Evolutionary conservation across 2,888 invertebrate genomes (phyloP).

Genomic region (Chymomyza procnemis): DNA sequence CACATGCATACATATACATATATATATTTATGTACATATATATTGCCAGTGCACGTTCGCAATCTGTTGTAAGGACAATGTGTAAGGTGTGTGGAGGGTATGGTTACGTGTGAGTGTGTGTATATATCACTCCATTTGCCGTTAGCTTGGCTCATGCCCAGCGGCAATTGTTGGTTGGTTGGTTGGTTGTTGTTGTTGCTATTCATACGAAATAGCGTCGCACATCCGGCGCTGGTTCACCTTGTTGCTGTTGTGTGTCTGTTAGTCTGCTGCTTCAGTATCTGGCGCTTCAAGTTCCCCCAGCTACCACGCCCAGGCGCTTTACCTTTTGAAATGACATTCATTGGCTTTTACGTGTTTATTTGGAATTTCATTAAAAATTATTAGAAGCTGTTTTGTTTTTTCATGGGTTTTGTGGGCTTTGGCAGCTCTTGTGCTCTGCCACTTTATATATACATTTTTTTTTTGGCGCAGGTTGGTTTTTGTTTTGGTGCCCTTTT

Average conservation of each 20-base stretch:
- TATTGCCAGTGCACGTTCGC: conserved; percentile 4
- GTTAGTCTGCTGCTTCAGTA: neutral
- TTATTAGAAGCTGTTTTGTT: conserved; percentile 72
- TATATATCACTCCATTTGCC: conserved; percentile 64
- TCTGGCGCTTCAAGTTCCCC: neutral
- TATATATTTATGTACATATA: neutral
- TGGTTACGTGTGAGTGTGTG: neutral
- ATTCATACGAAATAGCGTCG: conserved; percentile 61
- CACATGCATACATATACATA: neutral
- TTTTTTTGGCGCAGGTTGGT: neutral
- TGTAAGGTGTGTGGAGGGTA: neutral
- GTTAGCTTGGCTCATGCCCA: conserved; percentile 51
- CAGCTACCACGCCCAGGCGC: conserved; percentile 48
- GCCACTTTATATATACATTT: too few species aligned
- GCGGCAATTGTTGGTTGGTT: conserved; percentile 62
- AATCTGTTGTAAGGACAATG: neutral
- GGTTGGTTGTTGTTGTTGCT: conserved; percentile 33
- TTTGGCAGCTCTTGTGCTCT: conserved; percentile 31
- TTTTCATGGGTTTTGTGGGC: conserved; percentile 59
- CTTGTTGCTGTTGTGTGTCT: conserved; percentile 48
- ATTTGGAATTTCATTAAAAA: conserved; percentile 73
- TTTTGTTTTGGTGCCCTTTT: conserved; percentile 24
- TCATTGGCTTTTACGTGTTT: conserved; percentile 73
- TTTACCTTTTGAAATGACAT: conserved; percentile 74
- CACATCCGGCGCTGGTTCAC: conserved; percentile 52